Evolutionary conservation across 1,140 invertebrate genomes (phyloP), one percentile per base, ranked within the genome.

Genomic region (Cepaea nemoralis): DNA sequence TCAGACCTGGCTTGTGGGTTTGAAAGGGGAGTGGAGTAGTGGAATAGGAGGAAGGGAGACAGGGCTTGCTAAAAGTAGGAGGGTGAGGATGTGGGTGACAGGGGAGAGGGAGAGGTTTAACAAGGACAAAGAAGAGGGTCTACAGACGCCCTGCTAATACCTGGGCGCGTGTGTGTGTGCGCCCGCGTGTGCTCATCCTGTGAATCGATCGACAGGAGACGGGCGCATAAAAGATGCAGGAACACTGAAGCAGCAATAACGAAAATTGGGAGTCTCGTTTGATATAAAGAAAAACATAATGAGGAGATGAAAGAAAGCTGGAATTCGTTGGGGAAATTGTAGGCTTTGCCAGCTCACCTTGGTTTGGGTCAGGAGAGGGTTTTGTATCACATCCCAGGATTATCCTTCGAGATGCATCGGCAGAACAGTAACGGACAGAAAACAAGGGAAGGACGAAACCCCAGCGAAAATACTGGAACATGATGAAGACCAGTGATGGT

Each of bases 151-250:
- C 1, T 63, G 48, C 59, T 27, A 55, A 55, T 76, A 55, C 55
- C 45, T 76, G 74, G 48, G 75, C 42, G 76, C n/a, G 35, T 67
- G 35, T 67, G 76, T 78, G 76, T 78, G 76, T 78, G 37, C 55
- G 76, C 69, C 35, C 35, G 45, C 42, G 55, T 42, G 35, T n/a
- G 76, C 42, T 37, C 42, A 63, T 63, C 59, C 59, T 63, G 27
- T 6, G 27, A 63, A 63, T 63, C 59, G 27, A 63, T 63, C 2
- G n/a, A 31, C 16, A 19, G 27, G 33, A 16, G 59, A 63, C 27
- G 16, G 59, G 59, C 59, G 33, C 59, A 10, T 31, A 16, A 2
- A 31, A 27, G n/a, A 31, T 63, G 27, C n/a, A 63, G 27, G 6
- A 63, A 63, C 59, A 63, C 16, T 22, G 55, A 63, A 31, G 59